A percentile compares a stretch with the other conserved stretches of the same genome.
These are phyloP conservation scores for Periophthalmus modestus DNA, from an alignment of 2,113 vertebrate species.

Conservation along the genomic window DNA sequence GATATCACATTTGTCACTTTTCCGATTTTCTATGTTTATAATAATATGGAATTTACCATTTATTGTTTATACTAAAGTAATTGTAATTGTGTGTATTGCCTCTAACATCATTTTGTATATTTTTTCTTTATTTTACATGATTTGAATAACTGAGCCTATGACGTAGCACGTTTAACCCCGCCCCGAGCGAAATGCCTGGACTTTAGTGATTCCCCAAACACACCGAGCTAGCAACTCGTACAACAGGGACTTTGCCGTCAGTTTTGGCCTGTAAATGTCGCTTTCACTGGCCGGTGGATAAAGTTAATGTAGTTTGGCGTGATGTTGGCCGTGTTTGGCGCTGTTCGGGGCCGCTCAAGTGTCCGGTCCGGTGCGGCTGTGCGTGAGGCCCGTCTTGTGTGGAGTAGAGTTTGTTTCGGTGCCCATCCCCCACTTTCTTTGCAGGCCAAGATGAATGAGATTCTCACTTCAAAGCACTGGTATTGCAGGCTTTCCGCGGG, in stretches of 20 bases:
- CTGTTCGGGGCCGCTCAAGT: neutral
- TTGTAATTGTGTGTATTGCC: too few species aligned
- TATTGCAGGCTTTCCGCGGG: constrained; percentile 20
- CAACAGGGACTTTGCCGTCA: constrained; percentile 69
- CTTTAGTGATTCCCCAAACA: neutral
- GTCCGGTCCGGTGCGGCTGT: constrained; percentile 37
- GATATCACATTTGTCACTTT: too few species aligned
- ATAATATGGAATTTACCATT: too few species aligned
- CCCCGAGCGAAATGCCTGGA: neutral
- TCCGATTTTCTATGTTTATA: too few species aligned
- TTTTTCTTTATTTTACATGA: neutral
- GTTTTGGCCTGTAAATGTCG: constrained; percentile 56
- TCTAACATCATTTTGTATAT: too few species aligned
- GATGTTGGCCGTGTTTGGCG: constrained; percentile 12
- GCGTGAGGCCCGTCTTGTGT: constrained; percentile 71
- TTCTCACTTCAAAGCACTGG: constrained; percentile 77
- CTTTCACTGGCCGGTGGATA: constrained; percentile 3
- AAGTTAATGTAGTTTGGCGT: constrained; percentile 20
- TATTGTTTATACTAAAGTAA: too few species aligned
- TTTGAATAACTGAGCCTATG: neutral
- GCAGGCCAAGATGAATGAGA: constrained; percentile 79
- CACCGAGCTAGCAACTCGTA: constrained; percentile 43
- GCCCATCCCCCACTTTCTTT: constrained; percentile 75
- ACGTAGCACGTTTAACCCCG: neutral
- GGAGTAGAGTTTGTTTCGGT: constrained; percentile 75